Percentiles rank a stretch among this genome's conserved stretches.
Conservation (phyloP, 2,888 invertebrate genomes). For the Drosophila sordidula region DNA sequence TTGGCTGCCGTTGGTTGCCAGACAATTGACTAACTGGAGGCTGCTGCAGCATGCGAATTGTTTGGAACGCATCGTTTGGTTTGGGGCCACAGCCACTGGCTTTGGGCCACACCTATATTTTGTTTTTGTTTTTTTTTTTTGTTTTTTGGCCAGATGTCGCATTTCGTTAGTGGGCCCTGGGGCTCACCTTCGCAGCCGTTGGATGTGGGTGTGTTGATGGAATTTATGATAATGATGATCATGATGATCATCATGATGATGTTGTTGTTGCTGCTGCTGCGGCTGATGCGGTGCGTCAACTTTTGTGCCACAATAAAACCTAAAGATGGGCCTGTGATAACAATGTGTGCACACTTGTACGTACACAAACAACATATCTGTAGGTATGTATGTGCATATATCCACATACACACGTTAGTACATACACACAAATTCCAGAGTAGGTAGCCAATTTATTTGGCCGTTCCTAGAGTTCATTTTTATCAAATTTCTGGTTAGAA, state of each 20-base stretch:
- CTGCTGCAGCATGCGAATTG: conserved; percentile 31
- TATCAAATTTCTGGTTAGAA: conserved; percentile 12
- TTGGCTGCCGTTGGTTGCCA: conserved; percentile 14
- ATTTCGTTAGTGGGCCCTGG: conserved; percentile 23
- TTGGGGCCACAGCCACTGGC: conserved; percentile 11
- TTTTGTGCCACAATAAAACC: conserved; percentile 45
- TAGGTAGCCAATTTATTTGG: conserved; percentile 1
- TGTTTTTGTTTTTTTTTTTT: not conserved
- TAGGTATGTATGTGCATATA: not conserved
- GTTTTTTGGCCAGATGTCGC: conserved; percentile 51
- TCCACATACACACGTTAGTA: not conserved
- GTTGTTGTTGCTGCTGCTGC: conserved; percentile 4
- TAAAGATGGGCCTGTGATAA: conserved; percentile 43
- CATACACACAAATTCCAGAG: conserved; percentile 7
- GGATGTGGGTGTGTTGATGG: conserved; percentile 53
- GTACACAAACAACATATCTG: not conserved
- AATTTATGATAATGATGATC: conserved; percentile 48
- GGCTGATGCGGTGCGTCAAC: conserved; percentile 43
- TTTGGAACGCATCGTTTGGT: conserved; percentile 15
- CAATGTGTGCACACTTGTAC: conserved; percentile 11
- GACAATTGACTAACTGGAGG: conserved; percentile 37
- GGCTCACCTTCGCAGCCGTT: conserved; percentile 36
- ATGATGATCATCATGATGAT: conserved; percentile 6
- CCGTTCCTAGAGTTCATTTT: conserved; percentile 1
- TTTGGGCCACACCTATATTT: conserved; percentile 42